phyloP scores from a whole-genome alignment of 2,797 vertebrate genomes.

The Eulemur coronatus region DNA sequence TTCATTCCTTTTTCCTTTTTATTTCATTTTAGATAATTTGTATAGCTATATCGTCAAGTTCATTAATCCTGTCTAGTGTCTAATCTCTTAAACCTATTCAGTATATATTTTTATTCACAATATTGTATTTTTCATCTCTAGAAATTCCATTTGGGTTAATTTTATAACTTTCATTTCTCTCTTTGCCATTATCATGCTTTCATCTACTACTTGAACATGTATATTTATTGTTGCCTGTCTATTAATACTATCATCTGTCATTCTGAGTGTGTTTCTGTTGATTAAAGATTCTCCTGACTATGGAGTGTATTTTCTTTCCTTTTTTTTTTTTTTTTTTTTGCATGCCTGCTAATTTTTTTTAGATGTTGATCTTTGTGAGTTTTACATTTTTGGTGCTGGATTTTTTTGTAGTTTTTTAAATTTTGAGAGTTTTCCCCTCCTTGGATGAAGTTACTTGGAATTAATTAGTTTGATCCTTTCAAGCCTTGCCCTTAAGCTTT shows the following conservation, averaged over 20 bases:
- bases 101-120: background rate
- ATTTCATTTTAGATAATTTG: background rate
- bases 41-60: background rate
- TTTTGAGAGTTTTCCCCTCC: background rate
- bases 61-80: background rate
- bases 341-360: background rate
- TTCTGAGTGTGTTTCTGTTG: background rate
- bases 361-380: background rate
- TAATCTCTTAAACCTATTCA: background rate
- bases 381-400: background rate
- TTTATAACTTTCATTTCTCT: background rate
- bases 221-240: background rate
- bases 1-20: background rate
- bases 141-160: background rate
- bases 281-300: background rate
- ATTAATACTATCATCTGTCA: background rate
- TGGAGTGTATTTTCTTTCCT: background rate
- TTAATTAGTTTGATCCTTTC: background rate
- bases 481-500: background rate
- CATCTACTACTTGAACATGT: background rate
- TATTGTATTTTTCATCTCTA: background rate
- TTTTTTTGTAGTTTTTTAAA: background rate
- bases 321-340: background rate
- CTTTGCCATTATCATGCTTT: background rate
- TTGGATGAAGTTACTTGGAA: background rate